These are phyloP conservation scores for Pantherophis guttatus DNA, from an alignment of 2,113 vertebrate species.

Conservation along the genomic window DNA sequence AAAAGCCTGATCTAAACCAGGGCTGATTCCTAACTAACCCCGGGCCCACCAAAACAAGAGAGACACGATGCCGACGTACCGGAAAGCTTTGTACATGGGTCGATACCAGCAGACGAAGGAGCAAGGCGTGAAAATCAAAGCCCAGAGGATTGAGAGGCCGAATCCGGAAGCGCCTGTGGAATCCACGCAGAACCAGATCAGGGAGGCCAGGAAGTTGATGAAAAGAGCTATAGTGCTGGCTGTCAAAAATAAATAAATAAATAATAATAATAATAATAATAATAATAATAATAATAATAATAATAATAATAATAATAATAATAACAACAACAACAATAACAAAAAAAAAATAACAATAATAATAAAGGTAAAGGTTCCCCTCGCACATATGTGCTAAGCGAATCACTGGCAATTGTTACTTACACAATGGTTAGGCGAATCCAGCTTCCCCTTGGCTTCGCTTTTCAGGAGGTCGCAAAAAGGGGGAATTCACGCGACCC, in stretches of 20 bases:
- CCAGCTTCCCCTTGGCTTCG: too few species aligned
- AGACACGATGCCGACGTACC: slow-evolving; percentile 61
- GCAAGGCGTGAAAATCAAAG: slow-evolving; percentile 89
- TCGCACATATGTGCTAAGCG: too few species aligned
- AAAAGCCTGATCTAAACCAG: neutral
- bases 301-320: too few species aligned
- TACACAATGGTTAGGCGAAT: too few species aligned
- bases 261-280: neutral
- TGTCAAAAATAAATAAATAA: slow-evolving; percentile 44
- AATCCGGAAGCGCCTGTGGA: slow-evolving; percentile 73
- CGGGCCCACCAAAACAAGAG: neutral
- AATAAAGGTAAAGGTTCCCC: neutral
- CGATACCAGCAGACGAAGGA: slow-evolving; percentile 97
- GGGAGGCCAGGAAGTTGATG: slow-evolving; percentile 85
- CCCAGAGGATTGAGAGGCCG: slow-evolving; percentile 92
- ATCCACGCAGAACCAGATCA: slow-evolving; percentile 85
- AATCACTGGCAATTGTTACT: too few species aligned
- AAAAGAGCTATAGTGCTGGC: slow-evolving; percentile 78
- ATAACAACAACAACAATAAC: too few species aligned
- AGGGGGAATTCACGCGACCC: too few species aligned
- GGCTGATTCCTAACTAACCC: neutral
- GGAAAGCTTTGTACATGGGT: slow-evolving; percentile 95
- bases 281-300: neutral
- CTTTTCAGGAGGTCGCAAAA: too few species aligned
- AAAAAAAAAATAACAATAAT: neutral